These are phyloP conservation scores for Odontomyia ornata DNA, from an alignment of 2,888 invertebrate species.

Conservation along the genomic window DNA sequence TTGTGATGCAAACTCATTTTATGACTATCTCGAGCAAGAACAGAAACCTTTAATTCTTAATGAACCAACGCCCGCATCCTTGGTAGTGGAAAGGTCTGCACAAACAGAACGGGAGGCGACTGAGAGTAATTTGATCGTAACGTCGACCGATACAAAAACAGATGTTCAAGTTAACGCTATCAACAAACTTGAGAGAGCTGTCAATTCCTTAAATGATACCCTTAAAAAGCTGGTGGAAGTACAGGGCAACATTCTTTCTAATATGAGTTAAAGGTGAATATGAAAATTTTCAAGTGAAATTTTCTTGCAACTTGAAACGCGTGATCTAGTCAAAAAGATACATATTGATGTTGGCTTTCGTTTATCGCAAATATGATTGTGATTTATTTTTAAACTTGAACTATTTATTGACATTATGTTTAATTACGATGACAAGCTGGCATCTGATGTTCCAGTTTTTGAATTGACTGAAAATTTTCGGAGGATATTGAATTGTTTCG, in stretches of 20 bases:
- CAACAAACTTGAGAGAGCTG: conserved; percentile 23
- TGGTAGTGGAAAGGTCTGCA: not conserved
- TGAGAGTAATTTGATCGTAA: not conserved
- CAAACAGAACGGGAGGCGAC: conserved; percentile 5
- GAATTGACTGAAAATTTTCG: too few relatives aligned
- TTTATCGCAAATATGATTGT: too few relatives aligned
- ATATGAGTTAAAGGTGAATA: conserved; percentile 31
- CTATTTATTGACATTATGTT: too few relatives aligned
- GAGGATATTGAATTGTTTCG: too few relatives aligned
- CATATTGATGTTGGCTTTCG: too few relatives aligned
- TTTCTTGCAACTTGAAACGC: too few relatives aligned
- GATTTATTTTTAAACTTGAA: too few relatives aligned
- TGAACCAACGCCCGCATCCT: not conserved
- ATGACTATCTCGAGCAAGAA: conserved; percentile 23
- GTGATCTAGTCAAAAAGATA: too few relatives aligned
- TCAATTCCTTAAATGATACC: conserved; percentile 34
- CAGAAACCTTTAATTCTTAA: conserved; percentile 23
- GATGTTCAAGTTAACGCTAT: conserved; percentile 23
- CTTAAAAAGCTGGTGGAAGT: conserved; percentile 25
- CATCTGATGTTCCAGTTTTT: too few relatives aligned
- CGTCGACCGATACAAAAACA: not conserved
- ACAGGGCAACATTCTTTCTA: conserved; percentile 20
- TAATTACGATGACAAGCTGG: too few relatives aligned
- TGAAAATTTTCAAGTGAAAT: not conserved
- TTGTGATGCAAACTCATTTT: conserved; percentile 25